Conservation (phyloP, 2,113 vertebrate species). For the Capra hircus region DNA sequence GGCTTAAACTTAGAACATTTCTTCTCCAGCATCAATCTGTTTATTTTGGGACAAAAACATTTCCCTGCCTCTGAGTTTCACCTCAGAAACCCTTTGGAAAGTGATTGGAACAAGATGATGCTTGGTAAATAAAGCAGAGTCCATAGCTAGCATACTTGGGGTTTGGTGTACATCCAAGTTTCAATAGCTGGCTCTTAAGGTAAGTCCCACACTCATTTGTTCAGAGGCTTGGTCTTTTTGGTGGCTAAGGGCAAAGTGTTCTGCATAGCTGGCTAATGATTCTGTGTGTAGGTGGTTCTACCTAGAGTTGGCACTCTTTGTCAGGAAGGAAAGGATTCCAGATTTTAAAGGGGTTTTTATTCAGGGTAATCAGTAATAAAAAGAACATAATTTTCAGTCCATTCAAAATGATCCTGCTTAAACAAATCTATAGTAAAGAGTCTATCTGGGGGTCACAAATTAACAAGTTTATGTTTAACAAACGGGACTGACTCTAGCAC, state of each 20-base stretch:
- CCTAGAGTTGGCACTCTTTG: not conserved
- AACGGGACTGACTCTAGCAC: not conserved
- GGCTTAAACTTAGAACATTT: not conserved
- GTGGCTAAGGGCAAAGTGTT: not conserved
- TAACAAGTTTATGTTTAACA: not conserved
- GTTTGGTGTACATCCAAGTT: slow-evolving; percentile 54
- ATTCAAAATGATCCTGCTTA: not conserved
- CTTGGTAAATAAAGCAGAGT: slow-evolving; percentile 39
- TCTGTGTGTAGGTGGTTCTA: slow-evolving; percentile 34
- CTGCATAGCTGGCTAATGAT: slow-evolving; percentile 18
- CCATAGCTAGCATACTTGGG: slow-evolving; percentile 51
- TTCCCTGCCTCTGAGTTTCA: slow-evolving; percentile 35
- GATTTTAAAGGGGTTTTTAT: not conserved
- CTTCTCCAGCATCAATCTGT: not conserved
- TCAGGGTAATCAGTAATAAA: not conserved
- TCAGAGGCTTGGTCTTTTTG: not conserved
- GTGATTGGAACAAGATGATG: slow-evolving; percentile 47
- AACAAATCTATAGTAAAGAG: not conserved
- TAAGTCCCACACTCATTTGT: not conserved
- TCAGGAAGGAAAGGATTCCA: slow-evolving; percentile 1
- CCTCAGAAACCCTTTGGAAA: slow-evolving; percentile 49
- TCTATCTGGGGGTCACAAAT: not conserved
- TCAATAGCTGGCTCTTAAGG: slow-evolving; percentile 26
- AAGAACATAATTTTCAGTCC: not conserved
- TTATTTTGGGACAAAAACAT: slow-evolving; percentile 37